Percentiles rank a stretch among this genome's conserved stretches.
Conservation (phyloP, 2,113 vertebrate genomes). For the Muntiacus muntjak region DNA sequence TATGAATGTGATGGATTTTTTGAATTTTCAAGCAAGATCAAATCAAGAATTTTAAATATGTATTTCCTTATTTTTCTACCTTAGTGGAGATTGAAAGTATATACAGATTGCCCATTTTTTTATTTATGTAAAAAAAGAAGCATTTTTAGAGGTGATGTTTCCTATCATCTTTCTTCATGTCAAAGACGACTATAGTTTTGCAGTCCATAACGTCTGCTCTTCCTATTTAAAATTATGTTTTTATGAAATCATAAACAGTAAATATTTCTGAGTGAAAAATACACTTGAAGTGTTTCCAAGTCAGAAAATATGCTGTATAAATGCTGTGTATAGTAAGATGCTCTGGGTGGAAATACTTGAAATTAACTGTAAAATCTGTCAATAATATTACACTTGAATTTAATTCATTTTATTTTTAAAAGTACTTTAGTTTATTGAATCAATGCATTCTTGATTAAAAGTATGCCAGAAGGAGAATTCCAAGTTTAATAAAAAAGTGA, state of each 20-base stretch:
- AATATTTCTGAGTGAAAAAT: background rate
- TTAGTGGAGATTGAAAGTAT: background rate
- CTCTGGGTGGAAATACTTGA: background rate
- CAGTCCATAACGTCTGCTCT: background rate
- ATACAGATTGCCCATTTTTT: background rate
- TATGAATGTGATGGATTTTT: background rate
- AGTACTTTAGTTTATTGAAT: background rate
- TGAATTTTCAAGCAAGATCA: background rate
- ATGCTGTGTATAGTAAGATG: background rate
- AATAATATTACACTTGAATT: background rate
- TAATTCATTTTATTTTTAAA: background rate
- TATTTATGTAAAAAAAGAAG: background rate
- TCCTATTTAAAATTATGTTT: background rate
- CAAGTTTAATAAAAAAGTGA: background rate
- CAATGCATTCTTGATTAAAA: background rate
- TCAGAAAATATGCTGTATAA: background rate
- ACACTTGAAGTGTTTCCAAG: background rate
- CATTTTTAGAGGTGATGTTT: background rate
- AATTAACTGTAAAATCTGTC: background rate
- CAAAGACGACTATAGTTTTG: background rate
- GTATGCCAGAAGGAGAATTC: background rate
- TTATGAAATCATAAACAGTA: background rate
- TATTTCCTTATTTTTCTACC: background rate
- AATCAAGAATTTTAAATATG: background rate
- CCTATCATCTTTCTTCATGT: background rate